A percentile compares a stretch with the other conserved stretches of the same genome.
These are phyloP conservation scores for Drosophila bocki DNA, from an alignment of 1,140 invertebrate genomes.

Conservation along the genomic window DNA sequence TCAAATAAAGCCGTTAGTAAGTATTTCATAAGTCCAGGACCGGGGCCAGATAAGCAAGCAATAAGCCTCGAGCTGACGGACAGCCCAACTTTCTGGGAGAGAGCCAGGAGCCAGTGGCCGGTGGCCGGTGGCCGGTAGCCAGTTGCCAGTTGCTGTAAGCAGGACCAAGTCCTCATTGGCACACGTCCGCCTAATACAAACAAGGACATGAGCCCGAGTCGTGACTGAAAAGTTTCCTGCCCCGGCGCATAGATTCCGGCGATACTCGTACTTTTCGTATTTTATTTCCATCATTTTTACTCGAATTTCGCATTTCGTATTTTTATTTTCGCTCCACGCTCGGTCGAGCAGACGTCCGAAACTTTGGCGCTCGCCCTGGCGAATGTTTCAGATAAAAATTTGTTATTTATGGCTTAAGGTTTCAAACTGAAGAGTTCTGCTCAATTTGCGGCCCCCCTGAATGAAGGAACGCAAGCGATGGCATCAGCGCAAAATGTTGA, in stretches of 20 bases:
- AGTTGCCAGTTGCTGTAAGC: slow-evolving; percentile 7
- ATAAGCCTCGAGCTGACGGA: slow-evolving; percentile 77
- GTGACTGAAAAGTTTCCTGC: slow-evolving; percentile 77
- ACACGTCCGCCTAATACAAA: slow-evolving; percentile 83
- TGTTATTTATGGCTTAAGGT: slow-evolving; percentile 68
- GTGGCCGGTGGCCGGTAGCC: not conserved
- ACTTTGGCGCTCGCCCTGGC: slow-evolving; percentile 58
- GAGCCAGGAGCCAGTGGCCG: slow-evolving; percentile 22
- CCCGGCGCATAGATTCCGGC: slow-evolving; percentile 41
- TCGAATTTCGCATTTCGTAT: slow-evolving; percentile 49
- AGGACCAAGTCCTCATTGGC: slow-evolving; percentile 69
- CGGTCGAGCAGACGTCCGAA: slow-evolving; percentile 63
- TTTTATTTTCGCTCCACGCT: slow-evolving; percentile 49
- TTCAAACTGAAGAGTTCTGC: slow-evolving; percentile 49
- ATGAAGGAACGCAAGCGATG: slow-evolving; percentile 12
- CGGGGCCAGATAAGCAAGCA: slow-evolving; percentile 62
- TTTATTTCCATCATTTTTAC: slow-evolving; percentile 83
- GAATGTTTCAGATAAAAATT: slow-evolving; percentile 72
- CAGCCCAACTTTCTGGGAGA: slow-evolving; percentile 61
- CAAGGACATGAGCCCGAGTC: slow-evolving; percentile 80
- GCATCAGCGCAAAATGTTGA: slow-evolving; percentile 18
- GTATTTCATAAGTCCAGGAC: slow-evolving; percentile 77
- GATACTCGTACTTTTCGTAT: slow-evolving; percentile 70
- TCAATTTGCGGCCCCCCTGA: slow-evolving; percentile 39
- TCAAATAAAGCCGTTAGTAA: slow-evolving; percentile 82